These are phyloP conservation scores for Gobionotothen gibberifrons DNA, from an alignment of 2,797 vertebrate genomes.

Conservation along the genomic window DNA sequence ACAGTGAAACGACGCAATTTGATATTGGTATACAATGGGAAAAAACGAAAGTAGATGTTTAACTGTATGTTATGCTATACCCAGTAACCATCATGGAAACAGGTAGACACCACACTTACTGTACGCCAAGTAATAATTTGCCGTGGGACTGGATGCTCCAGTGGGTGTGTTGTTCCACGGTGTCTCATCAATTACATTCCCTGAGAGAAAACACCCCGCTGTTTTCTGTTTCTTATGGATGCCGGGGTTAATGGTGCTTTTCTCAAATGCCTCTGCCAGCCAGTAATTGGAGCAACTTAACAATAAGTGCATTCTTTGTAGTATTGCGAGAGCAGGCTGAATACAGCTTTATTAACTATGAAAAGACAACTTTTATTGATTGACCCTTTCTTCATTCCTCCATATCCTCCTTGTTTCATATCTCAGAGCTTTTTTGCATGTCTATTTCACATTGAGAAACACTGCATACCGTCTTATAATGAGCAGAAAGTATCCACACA, in stretches of 20 bases:
- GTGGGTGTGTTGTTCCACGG: slow-evolving; percentile 77
- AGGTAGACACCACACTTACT: slow-evolving; percentile 60
- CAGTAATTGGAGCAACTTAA: slow-evolving; percentile 77
- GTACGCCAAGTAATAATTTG: slow-evolving; percentile 75
- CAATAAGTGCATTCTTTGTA: slow-evolving; percentile 70
- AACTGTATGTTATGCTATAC: neutral
- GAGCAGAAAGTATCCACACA: neutral
- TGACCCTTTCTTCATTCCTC: slow-evolving; percentile 27
- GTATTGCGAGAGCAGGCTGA: slow-evolving; percentile 42
- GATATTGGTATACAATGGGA: neutral
- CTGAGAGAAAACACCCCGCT: slow-evolving; percentile 74
- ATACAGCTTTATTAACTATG: slow-evolving; percentile 57
- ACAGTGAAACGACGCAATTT: neutral
- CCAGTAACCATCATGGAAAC: slow-evolving; percentile 38
- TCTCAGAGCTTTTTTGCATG: slow-evolving; percentile 5
- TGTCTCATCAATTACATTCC: slow-evolving; percentile 81
- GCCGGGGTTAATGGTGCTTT: slow-evolving; percentile 74
- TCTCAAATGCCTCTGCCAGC: slow-evolving; percentile 67
- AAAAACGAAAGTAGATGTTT: neutral
- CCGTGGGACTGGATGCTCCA: slow-evolving; percentile 74
- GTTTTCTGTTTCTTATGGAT: slow-evolving; percentile 71
- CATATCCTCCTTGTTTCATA: slow-evolving; percentile 10
- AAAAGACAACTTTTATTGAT: slow-evolving; percentile 61
- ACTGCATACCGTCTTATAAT: slow-evolving; percentile 7
- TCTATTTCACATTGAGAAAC: slow-evolving; percentile 11